These are phyloP conservation scores for Camponotus floridanus DNA, from an alignment of 1,140 invertebrate species.

Conservation along the genomic window DNA sequence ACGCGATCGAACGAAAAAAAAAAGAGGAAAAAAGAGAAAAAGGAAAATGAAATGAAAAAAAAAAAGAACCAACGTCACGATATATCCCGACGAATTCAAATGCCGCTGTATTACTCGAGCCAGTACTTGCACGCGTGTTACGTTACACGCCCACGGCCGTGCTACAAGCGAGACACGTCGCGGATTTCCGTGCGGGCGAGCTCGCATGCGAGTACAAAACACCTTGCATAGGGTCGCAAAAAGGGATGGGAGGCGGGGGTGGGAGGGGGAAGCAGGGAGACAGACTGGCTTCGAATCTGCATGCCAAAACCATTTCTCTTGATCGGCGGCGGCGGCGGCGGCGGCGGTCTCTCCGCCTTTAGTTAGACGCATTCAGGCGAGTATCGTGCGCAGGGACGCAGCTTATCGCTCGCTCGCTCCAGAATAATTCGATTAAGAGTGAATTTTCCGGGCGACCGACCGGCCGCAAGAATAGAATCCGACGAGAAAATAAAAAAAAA, in stretches of 20 bases:
- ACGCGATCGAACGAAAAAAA: constrained; percentile 32
- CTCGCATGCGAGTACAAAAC: constrained; percentile 64
- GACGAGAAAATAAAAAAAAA: constrained; percentile 34
- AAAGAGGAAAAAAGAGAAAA: background rate
- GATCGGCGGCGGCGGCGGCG: constrained; percentile 56
- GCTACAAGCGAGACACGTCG: constrained; percentile 60
- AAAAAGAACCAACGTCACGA: constrained; percentile 17
- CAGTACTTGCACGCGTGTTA: constrained; percentile 54
- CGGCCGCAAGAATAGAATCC: constrained; percentile 43
- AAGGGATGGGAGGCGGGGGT: constrained; percentile 34
- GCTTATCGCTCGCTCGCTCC: constrained; percentile 71
- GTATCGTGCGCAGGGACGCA: constrained; percentile 69
- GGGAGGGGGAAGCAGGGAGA: constrained; percentile 49
- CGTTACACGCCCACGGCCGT: constrained; percentile 48
- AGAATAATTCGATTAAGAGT: constrained; percentile 72
- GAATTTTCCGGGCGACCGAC: constrained; percentile 73
- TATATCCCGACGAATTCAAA: constrained; percentile 50
- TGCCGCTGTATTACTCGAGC: constrained; percentile 46
- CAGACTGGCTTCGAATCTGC: constrained; percentile 75
- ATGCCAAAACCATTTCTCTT: constrained; percentile 77
- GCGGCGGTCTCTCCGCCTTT: constrained; percentile 69
- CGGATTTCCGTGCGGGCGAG: constrained; percentile 62
- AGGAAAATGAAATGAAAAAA: too few relatives aligned
- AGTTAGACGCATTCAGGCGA: constrained; percentile 67
- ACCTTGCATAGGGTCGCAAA: constrained; percentile 62